Evolutionary conservation across 2,113 vertebrate species (phyloP), one percentile per base, ranked within the genome.

Genomic region (Brachypodius melanocephalos): DNA sequence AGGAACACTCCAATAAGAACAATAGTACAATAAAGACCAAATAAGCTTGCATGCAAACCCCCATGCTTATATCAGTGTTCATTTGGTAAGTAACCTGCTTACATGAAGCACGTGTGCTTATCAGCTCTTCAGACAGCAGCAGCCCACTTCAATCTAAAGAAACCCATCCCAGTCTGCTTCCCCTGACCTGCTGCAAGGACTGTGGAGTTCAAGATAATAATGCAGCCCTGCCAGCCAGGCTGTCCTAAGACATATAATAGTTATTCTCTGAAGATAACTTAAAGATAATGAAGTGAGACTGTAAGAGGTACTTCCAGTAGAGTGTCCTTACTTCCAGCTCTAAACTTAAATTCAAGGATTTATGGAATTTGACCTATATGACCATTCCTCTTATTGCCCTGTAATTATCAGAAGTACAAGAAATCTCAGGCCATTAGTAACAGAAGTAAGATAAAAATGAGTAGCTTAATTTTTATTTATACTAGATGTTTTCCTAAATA

Each of bases 41-140:
- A 4, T 6, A 62, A 51, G 15, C 7, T 46, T 58, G 18, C 9
- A 12, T 12, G 34, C 0, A 3, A 62, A 58, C 19, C 10, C 4
- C 7, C 3, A 8, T 16, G 34, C 6, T 19, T 24, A 3, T 7
- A 5, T 7, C 18, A 74, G 22, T 4, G 9, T 13, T 58, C 10
- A 17, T 38, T 32, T 57, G 26, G 16, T 17, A 69, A 68, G 32
- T 2, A 46, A 57, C 4, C 12, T 3, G 1, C 17, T 66, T 36
- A 42, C 6, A 8, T 5, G 6, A 74, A 26, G 15, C 10, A 14
- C 1, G 3, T 38, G 24, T 45, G 4, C 11, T 80, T 43, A 32
- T 12, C 63, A 81, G 38, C 15, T 45, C 34, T 72, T 81, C 61
- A 78, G 38, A 69, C 10, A 38, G 14, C 0, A 79, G 12, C 1